Evolutionary conservation across 2,113 vertebrate genomes (phyloP).

Genomic region (Cyanistes caeruleus): DNA sequence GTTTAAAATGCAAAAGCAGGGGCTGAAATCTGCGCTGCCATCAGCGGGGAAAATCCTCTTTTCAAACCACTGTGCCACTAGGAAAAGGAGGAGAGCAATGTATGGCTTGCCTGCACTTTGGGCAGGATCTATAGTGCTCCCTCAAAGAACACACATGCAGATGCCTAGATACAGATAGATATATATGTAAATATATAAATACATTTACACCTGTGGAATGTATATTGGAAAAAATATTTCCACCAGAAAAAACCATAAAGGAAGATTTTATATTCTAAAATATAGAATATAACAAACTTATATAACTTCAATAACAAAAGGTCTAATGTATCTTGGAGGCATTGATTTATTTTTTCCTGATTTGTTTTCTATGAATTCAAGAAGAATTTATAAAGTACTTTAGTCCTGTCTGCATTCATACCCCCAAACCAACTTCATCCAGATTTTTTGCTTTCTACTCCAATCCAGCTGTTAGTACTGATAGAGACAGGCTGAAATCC

Average conservation of each 20-base stretch:
- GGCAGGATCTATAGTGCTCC: neutral
- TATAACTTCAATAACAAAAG: neutral
- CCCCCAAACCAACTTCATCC: neutral
- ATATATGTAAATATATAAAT: neutral
- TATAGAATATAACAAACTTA: too few relatives aligned
- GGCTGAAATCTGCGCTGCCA: neutral
- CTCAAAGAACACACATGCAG: too few relatives aligned
- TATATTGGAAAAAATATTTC: neutral
- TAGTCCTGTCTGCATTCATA: neutral
- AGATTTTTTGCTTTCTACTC: neutral
- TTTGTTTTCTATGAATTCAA: neutral
- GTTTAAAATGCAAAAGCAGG: neutral
- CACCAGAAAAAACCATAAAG: neutral
- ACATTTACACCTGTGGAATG: neutral
- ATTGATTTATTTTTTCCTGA: neutral
- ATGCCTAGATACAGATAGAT: neutral
- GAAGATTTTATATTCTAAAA: neutral
- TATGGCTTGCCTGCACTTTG: fast-evolving
- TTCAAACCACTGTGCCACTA: neutral
- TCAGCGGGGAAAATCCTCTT: neutral
- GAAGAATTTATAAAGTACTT: neutral
- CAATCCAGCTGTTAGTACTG: neutral
- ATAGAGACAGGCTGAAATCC: neutral
- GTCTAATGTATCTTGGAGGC: neutral
- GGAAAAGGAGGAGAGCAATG: neutral